Percentiles rank a stretch among this genome's conserved stretches.
phyloP scores from a whole-genome alignment of 2,797 vertebrate genomes.

The Aulostomus chinensis region DNA sequence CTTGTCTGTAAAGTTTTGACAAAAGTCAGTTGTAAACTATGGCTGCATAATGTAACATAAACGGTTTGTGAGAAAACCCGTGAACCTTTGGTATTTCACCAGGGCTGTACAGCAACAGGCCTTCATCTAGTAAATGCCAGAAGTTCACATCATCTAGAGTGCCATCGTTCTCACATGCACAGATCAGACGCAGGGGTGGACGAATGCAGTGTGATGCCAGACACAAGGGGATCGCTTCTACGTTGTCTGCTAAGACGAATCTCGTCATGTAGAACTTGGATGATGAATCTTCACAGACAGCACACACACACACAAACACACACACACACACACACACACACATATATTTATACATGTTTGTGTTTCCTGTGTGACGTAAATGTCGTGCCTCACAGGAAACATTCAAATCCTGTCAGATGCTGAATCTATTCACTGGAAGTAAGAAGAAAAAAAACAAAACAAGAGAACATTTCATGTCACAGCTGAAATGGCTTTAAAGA shows the following conservation, averaged over 20 bases:
- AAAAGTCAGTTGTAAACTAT: constrained; percentile 24
- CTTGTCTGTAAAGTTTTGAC: no score
- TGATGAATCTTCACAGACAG: constrained; percentile 22
- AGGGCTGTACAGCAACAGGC: constrained; percentile 14
- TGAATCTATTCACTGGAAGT: not conserved
- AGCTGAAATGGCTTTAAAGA: constrained; percentile 3
- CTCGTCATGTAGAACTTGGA: no score
- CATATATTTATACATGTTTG: no score
- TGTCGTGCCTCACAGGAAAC: not conserved
- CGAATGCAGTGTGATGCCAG: constrained; percentile 12
- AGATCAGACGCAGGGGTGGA: constrained; percentile 29
- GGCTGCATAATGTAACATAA: no score
- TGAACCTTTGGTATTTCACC: constrained; percentile 34
- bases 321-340: no score
- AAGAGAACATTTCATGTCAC: not conserved
- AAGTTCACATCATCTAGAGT: constrained; percentile 35
- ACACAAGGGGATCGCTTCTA: constrained; percentile 10
- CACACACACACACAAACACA: no score
- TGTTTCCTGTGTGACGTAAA: not conserved
- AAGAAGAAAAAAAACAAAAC: not conserved
- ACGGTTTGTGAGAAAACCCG: constrained; percentile 14
- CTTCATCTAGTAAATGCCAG: constrained; percentile 48
- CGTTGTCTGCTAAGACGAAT: constrained; percentile 17
- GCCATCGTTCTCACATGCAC: constrained; percentile 16
- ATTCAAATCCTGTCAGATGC: constrained; percentile 5